Conservation (phyloP, 1,140 invertebrate genomes). For the Lucilia sericata region DNA sequence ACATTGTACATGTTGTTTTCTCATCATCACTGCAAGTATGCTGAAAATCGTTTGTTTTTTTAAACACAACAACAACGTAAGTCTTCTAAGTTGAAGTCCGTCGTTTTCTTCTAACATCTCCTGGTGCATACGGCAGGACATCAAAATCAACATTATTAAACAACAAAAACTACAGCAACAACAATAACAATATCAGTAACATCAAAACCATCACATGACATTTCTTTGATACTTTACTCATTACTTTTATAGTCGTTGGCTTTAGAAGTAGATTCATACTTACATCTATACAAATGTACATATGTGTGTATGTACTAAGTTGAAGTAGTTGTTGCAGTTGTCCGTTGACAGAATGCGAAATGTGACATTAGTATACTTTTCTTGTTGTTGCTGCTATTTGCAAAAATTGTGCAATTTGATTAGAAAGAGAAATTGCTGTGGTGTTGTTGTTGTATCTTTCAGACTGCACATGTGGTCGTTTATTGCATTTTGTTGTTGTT, state of each 20-base stretch:
- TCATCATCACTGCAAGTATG: not conserved
- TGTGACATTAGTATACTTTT: conserved; percentile 39
- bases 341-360: conserved; percentile 35
- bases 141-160: conserved; percentile 38
- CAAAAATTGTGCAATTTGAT: conserved; percentile 40
- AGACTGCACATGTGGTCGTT: not conserved
- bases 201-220: conserved; percentile 32
- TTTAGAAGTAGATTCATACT: not conserved
- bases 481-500: not conserved
- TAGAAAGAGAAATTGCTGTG: conserved; percentile 25
- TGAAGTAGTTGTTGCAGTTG: conserved; percentile 31
- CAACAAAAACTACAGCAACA: conserved; percentile 2
- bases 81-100: not conserved
- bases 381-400: not conserved
- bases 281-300: too few relatives aligned
- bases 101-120: not conserved
- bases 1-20: not conserved
- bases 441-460: not conserved
- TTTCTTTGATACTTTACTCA: conserved; percentile 31
- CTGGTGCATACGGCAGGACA: not conserved
- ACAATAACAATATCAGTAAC: conserved; percentile 28
- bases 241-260: conserved; percentile 13
- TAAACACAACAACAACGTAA: not conserved
- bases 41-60: not conserved
- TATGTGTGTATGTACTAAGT: not conserved